phyloP scores from a whole-genome alignment of 1,140 invertebrate genomes.

The Philaenus spumarius region DNA sequence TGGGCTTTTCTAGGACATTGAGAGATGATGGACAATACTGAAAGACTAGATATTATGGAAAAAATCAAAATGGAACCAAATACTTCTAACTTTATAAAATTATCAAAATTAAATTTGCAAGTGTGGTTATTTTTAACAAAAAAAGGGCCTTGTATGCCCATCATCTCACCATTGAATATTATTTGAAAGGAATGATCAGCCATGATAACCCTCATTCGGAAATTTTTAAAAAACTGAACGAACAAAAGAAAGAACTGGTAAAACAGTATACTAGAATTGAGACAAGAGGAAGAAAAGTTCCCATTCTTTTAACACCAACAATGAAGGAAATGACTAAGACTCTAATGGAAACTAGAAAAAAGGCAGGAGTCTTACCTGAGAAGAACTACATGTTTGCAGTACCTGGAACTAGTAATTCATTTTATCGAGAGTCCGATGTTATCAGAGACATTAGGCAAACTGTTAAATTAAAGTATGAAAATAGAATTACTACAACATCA shows the following conservation, averaged over 20 bases:
- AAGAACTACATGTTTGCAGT: too few relatives aligned
- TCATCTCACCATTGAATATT: constrained; percentile 2
- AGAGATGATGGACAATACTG: too few relatives aligned
- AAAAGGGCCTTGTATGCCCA: constrained; percentile 17
- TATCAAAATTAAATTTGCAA: constrained; percentile 5
- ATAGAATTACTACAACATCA: constrained; percentile 19
- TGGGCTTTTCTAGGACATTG: too few relatives aligned
- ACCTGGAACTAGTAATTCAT: too few relatives aligned
- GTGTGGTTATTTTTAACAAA: constrained; percentile 14
- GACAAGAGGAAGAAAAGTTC: constrained; percentile 15
- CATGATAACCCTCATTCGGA: not conserved
- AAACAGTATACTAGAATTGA: constrained; percentile 10
- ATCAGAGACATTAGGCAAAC: not conserved
- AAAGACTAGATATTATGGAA: not conserved
- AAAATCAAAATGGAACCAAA: not conserved
- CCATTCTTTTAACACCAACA: constrained; percentile 10
- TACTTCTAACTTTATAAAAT: constrained; percentile 7
- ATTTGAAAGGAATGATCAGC: not conserved
- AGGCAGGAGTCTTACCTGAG: too few relatives aligned
- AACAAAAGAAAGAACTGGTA: constrained; percentile 14
- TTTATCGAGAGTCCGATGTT: not conserved
- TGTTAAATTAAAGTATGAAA: constrained; percentile 14
- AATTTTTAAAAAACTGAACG: constrained; percentile 8
- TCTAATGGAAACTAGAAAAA: too few relatives aligned
- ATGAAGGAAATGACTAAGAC: too few relatives aligned